Conservation (phyloP, 1,140 invertebrate genomes). For the Eriosoma lanigerum region DNA sequence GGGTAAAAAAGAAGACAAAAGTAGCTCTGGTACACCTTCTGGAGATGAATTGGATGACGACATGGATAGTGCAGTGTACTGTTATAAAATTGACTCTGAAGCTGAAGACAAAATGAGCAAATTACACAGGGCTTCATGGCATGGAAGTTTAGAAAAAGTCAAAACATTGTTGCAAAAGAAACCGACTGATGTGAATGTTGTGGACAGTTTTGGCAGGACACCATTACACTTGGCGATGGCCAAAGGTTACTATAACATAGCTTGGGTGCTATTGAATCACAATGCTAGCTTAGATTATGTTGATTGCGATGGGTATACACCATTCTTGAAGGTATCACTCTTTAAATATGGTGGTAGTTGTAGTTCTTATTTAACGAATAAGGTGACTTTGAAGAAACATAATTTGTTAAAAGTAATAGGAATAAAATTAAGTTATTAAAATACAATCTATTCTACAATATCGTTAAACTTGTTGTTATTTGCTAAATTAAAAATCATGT, state of each 20-base stretch:
- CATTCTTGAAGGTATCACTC: slow-evolving; percentile 57
- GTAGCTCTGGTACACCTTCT: slow-evolving; percentile 54
- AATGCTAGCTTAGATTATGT: slow-evolving; percentile 56
- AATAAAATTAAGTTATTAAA: not conserved
- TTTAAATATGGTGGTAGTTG: slow-evolving; percentile 34
- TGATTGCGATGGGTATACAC: slow-evolving; percentile 57
- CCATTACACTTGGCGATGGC: slow-evolving; percentile 57
- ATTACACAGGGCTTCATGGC: slow-evolving; percentile 57
- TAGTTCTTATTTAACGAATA: not conserved
- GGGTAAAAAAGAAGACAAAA: slow-evolving; percentile 55
- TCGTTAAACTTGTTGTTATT: too few relatives aligned
- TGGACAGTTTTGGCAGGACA: slow-evolving; percentile 56
- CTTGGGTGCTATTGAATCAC: slow-evolving; percentile 56
- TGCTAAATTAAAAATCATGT: too few relatives aligned
- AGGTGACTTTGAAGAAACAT: slow-evolving; percentile 43
- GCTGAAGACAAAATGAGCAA: slow-evolving; percentile 57
- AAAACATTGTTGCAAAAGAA: slow-evolving; percentile 56
- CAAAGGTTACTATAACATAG: slow-evolving; percentile 57
- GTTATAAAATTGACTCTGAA: slow-evolving; percentile 55
- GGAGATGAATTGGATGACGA: slow-evolving; percentile 55
- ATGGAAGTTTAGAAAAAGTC: slow-evolving; percentile 56
- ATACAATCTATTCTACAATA: too few relatives aligned
- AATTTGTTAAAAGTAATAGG: not conserved
- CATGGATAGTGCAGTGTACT: slow-evolving; percentile 53
- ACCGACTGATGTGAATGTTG: slow-evolving; percentile 55